These are phyloP conservation scores for Boloria euphrosyne DNA, from an alignment of 2,888 invertebrate species.

Conservation along the genomic window DNA sequence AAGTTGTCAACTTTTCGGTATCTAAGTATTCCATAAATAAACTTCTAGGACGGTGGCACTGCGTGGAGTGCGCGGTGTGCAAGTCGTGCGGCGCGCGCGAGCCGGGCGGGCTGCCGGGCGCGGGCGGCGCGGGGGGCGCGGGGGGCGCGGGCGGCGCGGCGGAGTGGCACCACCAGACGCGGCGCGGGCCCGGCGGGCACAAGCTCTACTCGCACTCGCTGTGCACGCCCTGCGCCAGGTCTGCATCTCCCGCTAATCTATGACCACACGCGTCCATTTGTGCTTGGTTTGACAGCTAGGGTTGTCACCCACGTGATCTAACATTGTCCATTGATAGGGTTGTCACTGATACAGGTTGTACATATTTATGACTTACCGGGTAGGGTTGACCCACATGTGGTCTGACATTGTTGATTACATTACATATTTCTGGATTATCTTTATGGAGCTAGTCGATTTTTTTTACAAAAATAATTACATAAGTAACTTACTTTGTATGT, in stretches of 20 bases:
- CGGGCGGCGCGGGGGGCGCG: slow-evolving; percentile 27
- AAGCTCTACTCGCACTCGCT: slow-evolving; percentile 82
- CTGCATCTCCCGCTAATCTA: slow-evolving; percentile 49
- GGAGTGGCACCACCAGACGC: slow-evolving; percentile 77
- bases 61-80: slow-evolving; percentile 89
- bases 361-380: no score
- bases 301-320: no score
- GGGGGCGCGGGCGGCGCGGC: slow-evolving; percentile 57
- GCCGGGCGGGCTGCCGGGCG: slow-evolving; percentile 61
- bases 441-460: no score
- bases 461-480: no score
- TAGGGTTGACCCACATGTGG: no score
- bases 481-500: no score
- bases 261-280: slow-evolving; percentile 11
- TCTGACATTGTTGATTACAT: no score
- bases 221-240: slow-evolving; percentile 87
- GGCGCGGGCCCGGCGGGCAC: slow-evolving; percentile 74
- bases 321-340: no score
- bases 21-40: not conserved
- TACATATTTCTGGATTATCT: no score
- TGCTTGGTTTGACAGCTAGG: not conserved
- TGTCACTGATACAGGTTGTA: no score
- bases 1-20: no score
- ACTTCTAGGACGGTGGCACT: slow-evolving; percentile 89
- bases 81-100: slow-evolving; percentile 83